Evolutionary conservation across 2,113 vertebrate species (phyloP).

Genomic region (Epinephelus cyanopodus): DNA sequence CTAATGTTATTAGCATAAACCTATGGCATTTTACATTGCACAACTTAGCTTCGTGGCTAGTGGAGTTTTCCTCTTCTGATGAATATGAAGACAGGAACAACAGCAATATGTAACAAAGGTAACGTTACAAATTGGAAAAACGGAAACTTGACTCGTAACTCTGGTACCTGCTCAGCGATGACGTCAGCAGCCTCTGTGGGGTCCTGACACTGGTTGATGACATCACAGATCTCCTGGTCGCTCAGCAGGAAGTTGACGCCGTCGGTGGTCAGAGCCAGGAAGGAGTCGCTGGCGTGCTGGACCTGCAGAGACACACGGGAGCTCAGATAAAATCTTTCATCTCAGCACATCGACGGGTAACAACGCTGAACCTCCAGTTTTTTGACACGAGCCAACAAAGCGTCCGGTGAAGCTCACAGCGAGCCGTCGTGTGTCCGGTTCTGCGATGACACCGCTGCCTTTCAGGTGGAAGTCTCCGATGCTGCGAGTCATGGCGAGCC

Average conservation of each 20-base stretch:
- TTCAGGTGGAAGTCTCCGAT: constrained; percentile 97
- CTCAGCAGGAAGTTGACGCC: constrained; percentile 98
- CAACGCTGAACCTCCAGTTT: not conserved
- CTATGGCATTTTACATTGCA: no score
- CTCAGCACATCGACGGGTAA: not conserved
- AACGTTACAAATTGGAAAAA: no score
- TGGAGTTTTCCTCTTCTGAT: no score
- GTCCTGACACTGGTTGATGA: constrained; percentile 92
- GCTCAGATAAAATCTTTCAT: not conserved
- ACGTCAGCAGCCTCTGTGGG: constrained; percentile 90
- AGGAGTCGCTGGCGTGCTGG: constrained; percentile 90
- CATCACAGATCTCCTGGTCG: constrained; percentile 95
- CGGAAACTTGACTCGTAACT: no score
- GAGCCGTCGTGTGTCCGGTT: constrained; percentile 90
- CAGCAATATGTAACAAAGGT: no score
- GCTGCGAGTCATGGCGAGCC: constrained; percentile 95
- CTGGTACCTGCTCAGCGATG: constrained; percentile 90
- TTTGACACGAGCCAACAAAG: no score
- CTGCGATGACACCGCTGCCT: constrained; percentile 90
- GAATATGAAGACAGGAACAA: no score
- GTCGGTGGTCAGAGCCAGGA: constrained; percentile 94
- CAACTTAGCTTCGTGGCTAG: no score
- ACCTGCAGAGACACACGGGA: constrained; percentile 80
- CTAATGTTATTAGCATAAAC: no score
- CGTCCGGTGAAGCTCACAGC: constrained; percentile 80